Base-by-base conservation (phyloP, 2,888 invertebrate species). In the Resseliella maxima region DNA sequence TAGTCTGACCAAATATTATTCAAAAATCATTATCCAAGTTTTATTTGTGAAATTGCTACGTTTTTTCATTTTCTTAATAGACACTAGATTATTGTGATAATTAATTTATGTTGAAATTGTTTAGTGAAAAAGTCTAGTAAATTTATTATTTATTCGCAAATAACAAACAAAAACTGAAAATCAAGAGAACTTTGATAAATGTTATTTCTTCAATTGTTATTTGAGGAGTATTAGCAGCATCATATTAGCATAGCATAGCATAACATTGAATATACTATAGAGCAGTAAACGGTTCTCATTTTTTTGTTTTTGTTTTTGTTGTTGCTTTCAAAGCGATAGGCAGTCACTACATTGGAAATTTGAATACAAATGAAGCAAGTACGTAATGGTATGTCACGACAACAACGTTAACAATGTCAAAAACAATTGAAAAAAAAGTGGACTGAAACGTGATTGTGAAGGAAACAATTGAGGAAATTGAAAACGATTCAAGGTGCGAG, bases 401-500 rank as follows among this genome's bases (percentile, higher is more conserved):
- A 27, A 59, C 27, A 15, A 12, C 59, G 3, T 24, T 24, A 59
- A 8, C 59, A 59, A 15, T 15, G 6, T 5, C 6, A 12, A 41
- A 12, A 41, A 41, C 6, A 41, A 41, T 5, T 8, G 41, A 41
- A 41, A 41, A 41, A 41, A 41, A 50, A 50, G n/a, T 50, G 50
- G 50, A n/a, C n/a, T n/a, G n/a, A n/a, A 50, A 50, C 59, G 50
- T 21, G 24, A 27, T 59, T 50, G 50, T 18, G 27, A 59, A 12
- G 18, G 27, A 27, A 24, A 27, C 59, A 59, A 59, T 59, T 59
- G 59, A 59, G 59, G 59, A 59, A 59, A 59, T 59, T 59, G 59
- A 59, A 59, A 59, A 24, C 24, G 59, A 59, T 59, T n/a, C 59
- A 59, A 59, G 59, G 59, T 59, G 59, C 59, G 59, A 59, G 59